A percentile compares a stretch with the other conserved stretches of the same genome.
Conservation (phyloP, 2,888 invertebrate genomes). For the Orthosia cruda region DNA sequence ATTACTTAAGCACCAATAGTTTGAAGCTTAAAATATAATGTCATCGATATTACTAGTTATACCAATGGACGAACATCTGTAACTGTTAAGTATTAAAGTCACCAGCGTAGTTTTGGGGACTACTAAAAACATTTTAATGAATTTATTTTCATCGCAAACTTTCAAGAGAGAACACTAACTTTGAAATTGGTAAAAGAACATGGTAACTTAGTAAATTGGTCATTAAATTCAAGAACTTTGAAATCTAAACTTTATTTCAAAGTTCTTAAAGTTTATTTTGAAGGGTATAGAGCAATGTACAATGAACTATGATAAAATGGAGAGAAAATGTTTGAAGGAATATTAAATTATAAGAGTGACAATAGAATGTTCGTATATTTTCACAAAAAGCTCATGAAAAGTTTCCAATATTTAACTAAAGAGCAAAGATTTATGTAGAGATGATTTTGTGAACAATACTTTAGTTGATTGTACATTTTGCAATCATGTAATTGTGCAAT, state of each 20-base stretch:
- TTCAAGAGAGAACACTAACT: slow-evolving; percentile 68
- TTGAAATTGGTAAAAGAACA: slow-evolving; percentile 67
- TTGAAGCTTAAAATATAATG: neutral
- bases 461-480: slow-evolving; percentile 66
- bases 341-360: slow-evolving; percentile 27
- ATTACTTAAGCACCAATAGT: neutral
- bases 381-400: slow-evolving; percentile 3
- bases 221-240: slow-evolving; percentile 59
- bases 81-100: neutral
- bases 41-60: neutral
- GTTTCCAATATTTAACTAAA: slow-evolving; percentile 1
- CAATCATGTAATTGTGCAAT: slow-evolving; percentile 11
- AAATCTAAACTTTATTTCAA: slow-evolving; percentile 57
- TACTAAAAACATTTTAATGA: slow-evolving; percentile 47
- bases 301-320: slow-evolving; percentile 60
- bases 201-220: slow-evolving; percentile 65
- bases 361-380: slow-evolving; percentile 1
- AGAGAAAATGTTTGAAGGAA: slow-evolving; percentile 8
- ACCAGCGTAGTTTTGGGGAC: neutral
- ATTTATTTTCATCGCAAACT: slow-evolving; percentile 57
- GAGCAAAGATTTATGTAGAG: slow-evolving; percentile 1
- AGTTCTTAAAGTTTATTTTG: slow-evolving; percentile 46
- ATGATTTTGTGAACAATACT: slow-evolving; percentile 1
- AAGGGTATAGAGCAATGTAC: slow-evolving; percentile 57
- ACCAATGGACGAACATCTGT: neutral